Conservation (phyloP, 2,113 vertebrate species). For the Dissostichus mawsoni region DNA sequence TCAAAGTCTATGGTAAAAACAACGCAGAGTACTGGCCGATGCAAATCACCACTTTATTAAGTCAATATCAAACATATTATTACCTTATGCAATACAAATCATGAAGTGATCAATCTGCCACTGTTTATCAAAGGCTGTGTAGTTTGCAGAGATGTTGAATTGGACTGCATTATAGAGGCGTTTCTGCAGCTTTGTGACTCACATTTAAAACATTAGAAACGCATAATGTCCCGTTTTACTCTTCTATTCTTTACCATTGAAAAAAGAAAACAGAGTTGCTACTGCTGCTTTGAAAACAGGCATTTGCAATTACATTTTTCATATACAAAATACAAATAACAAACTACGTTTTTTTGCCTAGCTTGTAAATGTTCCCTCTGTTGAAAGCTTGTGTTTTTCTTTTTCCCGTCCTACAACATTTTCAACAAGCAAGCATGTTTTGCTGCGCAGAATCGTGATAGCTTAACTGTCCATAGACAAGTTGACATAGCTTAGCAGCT, state of each 20-base stretch:
- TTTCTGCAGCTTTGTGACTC: background rate
- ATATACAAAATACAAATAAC: background rate
- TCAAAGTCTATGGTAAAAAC: too few species aligned
- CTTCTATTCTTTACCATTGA: background rate
- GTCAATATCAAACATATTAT: too few species aligned
- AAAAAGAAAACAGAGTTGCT: background rate
- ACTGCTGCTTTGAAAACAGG: background rate
- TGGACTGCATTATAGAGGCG: background rate
- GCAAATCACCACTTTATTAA: too few species aligned
- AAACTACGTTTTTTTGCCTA: background rate
- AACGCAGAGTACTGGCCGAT: too few species aligned
- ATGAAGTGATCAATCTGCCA: too few species aligned
- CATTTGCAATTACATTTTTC: background rate
- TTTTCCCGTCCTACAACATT: background rate
- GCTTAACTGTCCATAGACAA: background rate
- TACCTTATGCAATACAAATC: too few species aligned
- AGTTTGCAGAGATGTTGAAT: background rate
- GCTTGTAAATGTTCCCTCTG: background rate
- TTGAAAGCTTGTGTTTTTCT: background rate
- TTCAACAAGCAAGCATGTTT: background rate
- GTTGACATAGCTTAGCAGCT: constrained; percentile 7
- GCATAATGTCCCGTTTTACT: background rate
- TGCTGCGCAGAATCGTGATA: constrained; percentile 4
- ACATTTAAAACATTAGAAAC: background rate
- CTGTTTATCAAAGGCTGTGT: background rate